Evolutionary conservation across 1,140 invertebrate genomes (phyloP).

Genomic region (Wasmannia auropunctata): DNA sequence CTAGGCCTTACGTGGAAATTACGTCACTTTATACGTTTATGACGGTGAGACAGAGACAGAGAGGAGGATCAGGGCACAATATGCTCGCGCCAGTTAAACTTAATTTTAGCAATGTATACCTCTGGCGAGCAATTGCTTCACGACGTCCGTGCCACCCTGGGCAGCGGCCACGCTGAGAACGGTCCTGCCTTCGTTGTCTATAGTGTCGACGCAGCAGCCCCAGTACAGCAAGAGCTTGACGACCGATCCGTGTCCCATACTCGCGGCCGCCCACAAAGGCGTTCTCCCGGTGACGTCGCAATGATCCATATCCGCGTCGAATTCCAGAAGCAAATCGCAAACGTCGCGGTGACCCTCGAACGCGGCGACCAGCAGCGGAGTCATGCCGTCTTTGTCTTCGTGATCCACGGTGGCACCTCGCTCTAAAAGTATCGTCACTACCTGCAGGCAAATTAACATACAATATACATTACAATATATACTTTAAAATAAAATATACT

Average conservation of each 20-base stretch:
- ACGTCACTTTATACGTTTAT: not conserved
- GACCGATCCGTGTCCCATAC: constrained; percentile 93
- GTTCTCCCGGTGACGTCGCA: constrained; percentile 92
- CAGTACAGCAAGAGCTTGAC: constrained; percentile 93
- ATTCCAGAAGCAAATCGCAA: constrained; percentile 93
- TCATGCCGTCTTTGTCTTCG: constrained; percentile 96
- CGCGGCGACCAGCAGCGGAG: constrained; percentile 96
- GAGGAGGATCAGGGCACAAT: not conserved
- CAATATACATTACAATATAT: not conserved
- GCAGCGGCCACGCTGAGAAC: constrained; percentile 94
- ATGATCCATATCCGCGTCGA: constrained; percentile 94
- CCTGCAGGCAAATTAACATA: constrained; percentile 77
- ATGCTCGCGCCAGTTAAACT: not conserved
- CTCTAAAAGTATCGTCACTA: constrained; percentile 92
- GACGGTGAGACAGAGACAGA: not conserved
- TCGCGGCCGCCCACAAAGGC: constrained; percentile 93
- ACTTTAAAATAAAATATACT: too few species aligned
- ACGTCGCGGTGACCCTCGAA: constrained; percentile 96
- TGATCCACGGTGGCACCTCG: constrained; percentile 94
- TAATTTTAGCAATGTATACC: constrained; percentile 81
- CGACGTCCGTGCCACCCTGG: constrained; percentile 93
- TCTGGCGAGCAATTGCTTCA: constrained; percentile 94
- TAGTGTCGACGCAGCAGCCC: constrained; percentile 95
- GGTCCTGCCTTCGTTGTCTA: constrained; percentile 96
- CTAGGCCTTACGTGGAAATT: constrained; percentile 87